A percentile compares a stretch with the other conserved stretches of the same genome.
phyloP scores from a whole-genome alignment of 2,888 invertebrate species.

The Meiosimyza platycephala region DNA sequence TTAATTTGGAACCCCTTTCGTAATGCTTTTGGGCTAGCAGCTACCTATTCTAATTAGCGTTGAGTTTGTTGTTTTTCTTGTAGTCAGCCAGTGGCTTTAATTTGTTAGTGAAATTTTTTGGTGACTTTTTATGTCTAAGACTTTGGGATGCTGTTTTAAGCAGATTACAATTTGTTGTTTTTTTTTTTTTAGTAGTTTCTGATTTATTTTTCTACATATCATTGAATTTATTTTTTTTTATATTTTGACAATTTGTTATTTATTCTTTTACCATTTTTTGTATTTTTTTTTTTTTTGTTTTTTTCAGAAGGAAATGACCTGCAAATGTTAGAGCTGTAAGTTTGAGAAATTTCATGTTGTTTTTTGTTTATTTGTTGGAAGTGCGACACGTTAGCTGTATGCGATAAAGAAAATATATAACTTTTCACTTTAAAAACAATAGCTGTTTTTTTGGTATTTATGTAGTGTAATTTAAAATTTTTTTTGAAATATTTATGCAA shows the following conservation, averaged over 20 bases:
- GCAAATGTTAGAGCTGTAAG: not conserved
- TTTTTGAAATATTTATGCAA: not conserved
- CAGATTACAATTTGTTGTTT: not conserved
- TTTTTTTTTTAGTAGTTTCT: not conserved
- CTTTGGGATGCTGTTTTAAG: not conserved
- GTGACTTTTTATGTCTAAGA: slow-evolving; percentile 17
- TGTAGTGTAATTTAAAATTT: not conserved
- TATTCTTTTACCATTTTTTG: not conserved
- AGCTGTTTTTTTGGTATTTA: no score
- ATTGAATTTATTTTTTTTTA: not conserved
- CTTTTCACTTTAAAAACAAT: no score
- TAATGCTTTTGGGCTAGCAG: not conserved
- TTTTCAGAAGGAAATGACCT: not conserved
- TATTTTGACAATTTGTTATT: slow-evolving; percentile 7
- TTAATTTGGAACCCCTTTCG: slow-evolving; percentile 37
- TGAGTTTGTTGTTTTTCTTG: slow-evolving; percentile 42
- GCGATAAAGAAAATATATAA: no score
- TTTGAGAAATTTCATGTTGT: no score
- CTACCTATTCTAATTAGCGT: slow-evolving; percentile 60
- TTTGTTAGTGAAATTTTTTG: slow-evolving; percentile 7
- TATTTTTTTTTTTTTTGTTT: not conserved
- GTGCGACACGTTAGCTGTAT: no score
- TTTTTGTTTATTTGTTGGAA: no score
- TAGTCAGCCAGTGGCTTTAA: no score
- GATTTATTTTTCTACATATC: not conserved